These are phyloP conservation scores for Bujurquina vittata DNA, from an alignment of 2,113 vertebrate genomes.

Conservation along the genomic window DNA sequence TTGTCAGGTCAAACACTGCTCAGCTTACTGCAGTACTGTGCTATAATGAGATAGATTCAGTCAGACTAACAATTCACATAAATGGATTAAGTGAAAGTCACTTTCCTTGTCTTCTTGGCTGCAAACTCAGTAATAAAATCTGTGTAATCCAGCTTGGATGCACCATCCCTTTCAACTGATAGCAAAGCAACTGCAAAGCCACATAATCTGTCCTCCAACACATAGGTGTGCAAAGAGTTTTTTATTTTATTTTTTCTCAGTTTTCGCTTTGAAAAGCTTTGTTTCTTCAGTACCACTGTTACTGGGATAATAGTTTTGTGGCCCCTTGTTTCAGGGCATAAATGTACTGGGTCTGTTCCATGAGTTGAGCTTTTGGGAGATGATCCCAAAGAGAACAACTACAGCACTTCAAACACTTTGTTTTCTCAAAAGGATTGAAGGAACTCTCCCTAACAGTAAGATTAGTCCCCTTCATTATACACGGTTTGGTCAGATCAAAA, in stretches of 20 bases:
- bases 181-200: background rate
- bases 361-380: background rate
- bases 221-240: background rate
- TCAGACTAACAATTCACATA: background rate
- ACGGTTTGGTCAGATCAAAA: background rate
- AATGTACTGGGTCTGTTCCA: background rate
- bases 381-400: background rate
- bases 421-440: background rate
- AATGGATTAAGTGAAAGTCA: background rate
- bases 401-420: background rate
- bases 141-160: background rate
- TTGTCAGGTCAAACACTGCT: background rate
- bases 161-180: background rate
- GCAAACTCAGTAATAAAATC: conserved; percentile 4
- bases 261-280: background rate
- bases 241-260: background rate
- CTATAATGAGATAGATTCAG: background rate
- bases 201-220: background rate
- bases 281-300: background rate
- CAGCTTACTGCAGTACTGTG: background rate
- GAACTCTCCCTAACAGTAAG: background rate
- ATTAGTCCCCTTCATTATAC: background rate
- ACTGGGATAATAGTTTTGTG: background rate
- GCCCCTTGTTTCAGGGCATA: background rate
- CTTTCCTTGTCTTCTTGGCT: background rate